Evolutionary conservation across 2,113 vertebrate species (phyloP), one percentile per base, ranked within the genome.

Genomic region (Vimba vimba): DNA sequence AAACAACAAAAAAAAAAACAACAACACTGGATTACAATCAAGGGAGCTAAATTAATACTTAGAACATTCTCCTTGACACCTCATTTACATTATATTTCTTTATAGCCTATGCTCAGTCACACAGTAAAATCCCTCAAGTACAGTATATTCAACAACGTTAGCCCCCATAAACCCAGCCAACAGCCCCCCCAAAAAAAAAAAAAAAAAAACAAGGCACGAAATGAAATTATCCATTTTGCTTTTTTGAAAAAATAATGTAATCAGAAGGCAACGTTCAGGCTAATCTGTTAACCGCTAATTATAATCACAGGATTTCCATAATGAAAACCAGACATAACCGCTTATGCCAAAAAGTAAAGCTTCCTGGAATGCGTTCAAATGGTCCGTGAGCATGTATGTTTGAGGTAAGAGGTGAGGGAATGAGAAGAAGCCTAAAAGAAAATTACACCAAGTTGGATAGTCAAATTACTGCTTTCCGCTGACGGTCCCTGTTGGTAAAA

Each of bases 271-370:
- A 88, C 90, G 78, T 90, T 91, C 25, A 83, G 87, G 89, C 90
- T 90, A 93, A 90, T 90, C 91, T 90, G 87, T 90, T 92, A 91
- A 93, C 88, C 87, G 33, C 93, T 92, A 94, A 95, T 94, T 94
- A 92, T 90, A 91, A 92, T 90, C 93, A 94, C 90, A 90, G 89
- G 87, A 87, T 92, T 91, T 90, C 86, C 79, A 86, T 92, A 92
- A 94, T 92, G 88, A 94, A 92, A 91, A 69, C 88, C 90, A 91
- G 89, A 82, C 77, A 89, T 85, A 89, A 91, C 47, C 87, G 84
- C 87, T 86, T 75, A 87, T 79, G 82, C 74, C 76, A 78, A 76
- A 17, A 81, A 68, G 23, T 45, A 82, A 86, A 87, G 87, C 62
- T 79, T 83, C 74, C 27, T 83, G 36, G 21, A 86, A 55, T 59